Base-by-base conservation (phyloP, 1,140 invertebrate species). In the Pogonus chalceus region DNA sequence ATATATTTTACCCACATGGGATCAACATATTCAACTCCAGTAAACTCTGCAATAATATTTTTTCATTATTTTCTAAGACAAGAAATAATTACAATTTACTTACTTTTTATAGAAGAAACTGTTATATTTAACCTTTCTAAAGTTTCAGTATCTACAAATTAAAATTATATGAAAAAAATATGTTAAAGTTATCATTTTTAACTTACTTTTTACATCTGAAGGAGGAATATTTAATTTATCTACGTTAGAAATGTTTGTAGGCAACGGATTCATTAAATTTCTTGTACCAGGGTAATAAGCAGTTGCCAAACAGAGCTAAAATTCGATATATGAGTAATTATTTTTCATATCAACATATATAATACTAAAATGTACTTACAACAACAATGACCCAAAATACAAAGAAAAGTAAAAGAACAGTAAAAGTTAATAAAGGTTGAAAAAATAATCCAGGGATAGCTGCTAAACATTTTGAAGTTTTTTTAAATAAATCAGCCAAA, bases 341-440 rank as follows among this genome's bases (percentile, higher is more conserved):
- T 9, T 10, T 50, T 18, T 50, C 10, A 35, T 63, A 66, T 39
- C 43, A 37, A 16, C 39, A 51, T 22, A 50, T 31, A 39, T 49
- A 49, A 54, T 54, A 18, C 48, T 35, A 48, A 53, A 16, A 35
- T 54, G 56, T 35, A 76, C 81, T 79, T 75, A 87, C 85, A 58
- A 95, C 79, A 31, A 95, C 82, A 23, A 79, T 76, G 1, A 92
- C 75, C 91, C 91, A 96, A 74, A 89, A 90, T 35, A 82, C 70
- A 58, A 92, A 86, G 67, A 95, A 95, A 35, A 82, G 56, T 22
- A 87, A 69, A 0, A 96, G 73, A 47, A 85, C 78, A 43, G 88
- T 56, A 66, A 93, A 93, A 0, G 92, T 95, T 54, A 92, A 72
- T 1, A 96, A 65, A 0, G 93, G 92, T 65, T 94, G 92, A 20